phyloP scores from a whole-genome alignment of 2,113 vertebrate species.

The Sporophila hypoxantha region DNA sequence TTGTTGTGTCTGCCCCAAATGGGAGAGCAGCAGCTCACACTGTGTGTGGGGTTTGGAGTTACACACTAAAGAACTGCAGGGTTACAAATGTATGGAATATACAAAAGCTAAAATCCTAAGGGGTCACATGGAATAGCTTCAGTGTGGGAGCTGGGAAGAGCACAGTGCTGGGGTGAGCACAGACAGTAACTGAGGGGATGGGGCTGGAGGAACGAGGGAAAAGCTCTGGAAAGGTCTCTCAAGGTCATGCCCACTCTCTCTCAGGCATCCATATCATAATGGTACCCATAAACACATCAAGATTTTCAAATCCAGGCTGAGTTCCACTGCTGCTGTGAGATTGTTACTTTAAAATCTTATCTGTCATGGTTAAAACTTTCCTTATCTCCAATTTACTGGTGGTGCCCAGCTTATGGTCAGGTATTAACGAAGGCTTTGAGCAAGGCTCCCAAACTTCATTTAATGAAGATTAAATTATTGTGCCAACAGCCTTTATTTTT shows the following conservation, averaged over 20 bases:
- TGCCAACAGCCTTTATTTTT: not conserved
- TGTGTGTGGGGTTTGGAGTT: not conserved
- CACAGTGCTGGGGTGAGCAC: not conserved
- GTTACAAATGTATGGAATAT: rapidly evolving
- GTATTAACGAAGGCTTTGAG: not conserved
- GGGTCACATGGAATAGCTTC: not conserved
- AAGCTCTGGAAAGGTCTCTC: not conserved
- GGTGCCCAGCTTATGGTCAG: not conserved
- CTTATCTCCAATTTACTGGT: not conserved
- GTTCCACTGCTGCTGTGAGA: not conserved
- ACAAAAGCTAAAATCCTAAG: rapidly evolving
- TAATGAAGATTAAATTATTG: not conserved
- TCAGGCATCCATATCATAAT: not conserved
- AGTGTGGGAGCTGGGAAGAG: not conserved
- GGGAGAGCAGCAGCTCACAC: not conserved
- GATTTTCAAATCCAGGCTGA: not conserved
- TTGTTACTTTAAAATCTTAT: not conserved
- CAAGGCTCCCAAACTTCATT: not conserved
- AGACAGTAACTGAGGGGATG: rapidly evolving
- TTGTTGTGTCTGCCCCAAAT: not conserved
- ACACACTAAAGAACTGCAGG: not conserved
- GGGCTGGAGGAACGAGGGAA: not conserved
- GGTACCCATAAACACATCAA: not conserved
- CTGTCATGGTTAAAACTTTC: not conserved
- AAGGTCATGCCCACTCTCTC: not conserved